Base-by-base conservation (phyloP, 2,113 vertebrate genomes). In the Zonotrichia leucophrys region DNA sequence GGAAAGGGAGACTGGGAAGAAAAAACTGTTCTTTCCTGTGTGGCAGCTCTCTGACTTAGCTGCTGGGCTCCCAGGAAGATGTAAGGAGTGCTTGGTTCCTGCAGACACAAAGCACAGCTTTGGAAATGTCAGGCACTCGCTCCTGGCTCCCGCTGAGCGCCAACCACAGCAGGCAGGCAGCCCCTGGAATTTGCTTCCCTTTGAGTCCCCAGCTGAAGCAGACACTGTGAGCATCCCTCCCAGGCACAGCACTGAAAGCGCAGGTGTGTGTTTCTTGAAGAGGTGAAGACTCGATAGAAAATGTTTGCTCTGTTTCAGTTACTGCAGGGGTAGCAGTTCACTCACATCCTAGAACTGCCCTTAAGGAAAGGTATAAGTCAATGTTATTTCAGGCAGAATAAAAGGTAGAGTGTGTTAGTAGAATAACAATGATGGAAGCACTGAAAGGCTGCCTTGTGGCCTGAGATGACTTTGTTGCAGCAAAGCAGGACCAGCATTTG, bases 321-420 rank as follows among this genome's bases (percentile, higher is more conserved):
- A 31, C 53, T 42, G 42, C 55, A 62, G 70, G 62, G 72, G 39
- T 42, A 70, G 81, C 55, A 37, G 64, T 24, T 89, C 39, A 7
- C 55, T 79, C 3, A 0, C 55, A 58, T 46, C 88, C 52, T 77
- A 39, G 49, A 78, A 28, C 67, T 53, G 53, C 50, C 90, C 85
- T 90, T 33, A 86, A 93, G 92, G 94, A 74, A 74, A 88, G 46
- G 49, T 76, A 3, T 44, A 72, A 88, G 72, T 95, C 90, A 66
- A 46, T 95, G 63, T 91, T 90, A 83, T 77, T 90, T 76, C 83
- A 88, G 76, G 75, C 42, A 74, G 59, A 73, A 86, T 53, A 88
- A 88, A 90, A 93, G 46, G 59, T 12, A 20, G 72, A 53, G 55
- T 63, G 46, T 70, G 37, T 83, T 92, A 90, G 77, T 24, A 66